Evolutionary conservation across 2,113 vertebrate genomes (phyloP), one percentile per base, ranked within the genome.

Genomic region (Nycticryphes semicollaris): DNA sequence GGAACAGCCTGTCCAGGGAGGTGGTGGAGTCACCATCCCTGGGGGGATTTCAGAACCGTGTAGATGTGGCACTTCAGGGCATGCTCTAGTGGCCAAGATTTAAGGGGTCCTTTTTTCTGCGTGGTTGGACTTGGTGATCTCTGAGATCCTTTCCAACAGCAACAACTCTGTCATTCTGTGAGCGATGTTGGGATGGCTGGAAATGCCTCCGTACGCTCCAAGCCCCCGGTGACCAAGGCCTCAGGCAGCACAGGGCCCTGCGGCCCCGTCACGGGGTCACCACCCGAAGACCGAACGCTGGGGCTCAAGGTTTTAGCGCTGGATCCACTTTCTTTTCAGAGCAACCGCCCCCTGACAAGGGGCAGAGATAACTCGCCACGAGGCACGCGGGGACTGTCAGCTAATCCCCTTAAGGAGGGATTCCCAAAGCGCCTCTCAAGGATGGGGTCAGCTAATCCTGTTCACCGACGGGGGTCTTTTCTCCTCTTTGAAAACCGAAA

Each of bases 401-500:
- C 76, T 94, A 89, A 94, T 93, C 86, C 83, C 0, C 23, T 28
- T 75, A 77, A 89, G 3, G 84, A 84, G 83, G 50, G 76, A 76
- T 53, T 91, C 77, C 88, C 79, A 33, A 30, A 21, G 73, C 1
- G 20, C 67, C 70, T 53, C 84, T 82, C 30, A 12, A 47, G 93
- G 37, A 3, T 56, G 13, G 39, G 78, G 39, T n/a, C 94, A 84
- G 64, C 79, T 84, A 93, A 97, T 87, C 82, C 84, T 89, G 63
- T n/a, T 24, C 87, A 48, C 70, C 18, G 25, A 10, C 43, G 47
- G 67, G 14, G n/a, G 45, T 4, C 33, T 37, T 12, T 43, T 14
- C 21, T 3, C 39, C 39, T 15, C 70, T 4, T 3, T 25, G 50
- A 14, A 87, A 81, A 84, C 8, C 13, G 35, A 17, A 94, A 94